Evolutionary conservation across 2,797 vertebrate genomes (phyloP), one percentile per base, ranked within the genome.

Genomic region (Rhynchotus rufescens): DNA sequence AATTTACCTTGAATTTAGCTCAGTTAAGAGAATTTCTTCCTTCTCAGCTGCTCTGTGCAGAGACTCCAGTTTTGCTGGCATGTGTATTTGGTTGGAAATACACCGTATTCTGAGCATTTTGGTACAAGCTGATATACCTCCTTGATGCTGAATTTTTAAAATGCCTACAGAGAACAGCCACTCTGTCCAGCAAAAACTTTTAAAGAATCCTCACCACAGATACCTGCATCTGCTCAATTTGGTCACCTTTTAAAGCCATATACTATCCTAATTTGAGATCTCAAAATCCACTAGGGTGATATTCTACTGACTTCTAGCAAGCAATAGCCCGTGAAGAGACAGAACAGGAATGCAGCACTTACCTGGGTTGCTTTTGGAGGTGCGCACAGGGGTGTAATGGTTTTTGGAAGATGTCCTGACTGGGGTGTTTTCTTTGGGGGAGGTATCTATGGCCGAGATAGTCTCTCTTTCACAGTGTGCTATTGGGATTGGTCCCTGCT

Each of bases 381-480:
- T 96, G 90, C 99, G 98, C 79, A 99, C 98, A 0, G 99, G 99
- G 15, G 99, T 99, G 97, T 99, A 99, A 93, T 99, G 99, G 97
- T 99, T 99, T 98, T 99, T 99, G 94, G 99, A 99, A 34, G 98
- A 98, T 32, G 98, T 98, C 95, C 99, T 97, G 93, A 99, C 98
- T 1, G 99, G 99, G 3, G 99, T 99, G 98, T 98, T 99, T 95
- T 99, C 99, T 98, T 99, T 99, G 97, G 99, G 98, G 84, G 99
- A 99, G 96, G 98, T 98, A 95, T 99, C 98, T 95, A 99, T 99
- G 76, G 98, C 99, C n/a, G 99, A 98, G 93, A 99, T 99, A 90
- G 99, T 99, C 97, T 99, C 99, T 98, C 99, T 98, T 98, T 99
- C 99, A 81, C 99, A 99, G 96, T 99, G 99, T 83, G 99, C 99